A percentile compares a stretch with the other conserved stretches of the same genome.
These are phyloP conservation scores for Uropsilus gracilis DNA, from an alignment of 2,113 vertebrate species.

Conservation along the genomic window DNA sequence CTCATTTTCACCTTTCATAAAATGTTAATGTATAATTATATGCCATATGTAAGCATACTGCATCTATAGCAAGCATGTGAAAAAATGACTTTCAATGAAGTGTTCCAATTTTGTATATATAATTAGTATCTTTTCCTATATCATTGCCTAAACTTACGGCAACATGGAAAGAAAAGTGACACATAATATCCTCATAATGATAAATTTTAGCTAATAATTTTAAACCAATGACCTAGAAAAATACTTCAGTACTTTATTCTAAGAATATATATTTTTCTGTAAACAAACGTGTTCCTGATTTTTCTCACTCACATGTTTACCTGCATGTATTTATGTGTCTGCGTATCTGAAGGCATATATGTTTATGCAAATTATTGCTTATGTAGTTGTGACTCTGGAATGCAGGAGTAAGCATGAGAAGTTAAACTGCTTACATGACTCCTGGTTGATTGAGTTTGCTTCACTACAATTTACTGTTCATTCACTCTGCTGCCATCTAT, in stretches of 20 bases:
- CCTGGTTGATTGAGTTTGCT: not conserved
- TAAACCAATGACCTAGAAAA: not conserved
- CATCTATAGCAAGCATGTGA: not conserved
- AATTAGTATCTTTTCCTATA: constrained; percentile 3
- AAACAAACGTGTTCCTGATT: not conserved
- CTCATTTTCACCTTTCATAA: not conserved
- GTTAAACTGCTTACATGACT: not conserved
- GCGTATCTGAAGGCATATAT: not conserved
- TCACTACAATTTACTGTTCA: not conserved
- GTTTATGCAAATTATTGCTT: not conserved
- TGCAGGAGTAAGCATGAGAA: not conserved
- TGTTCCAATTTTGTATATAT: not conserved
- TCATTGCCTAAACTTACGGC: not conserved
- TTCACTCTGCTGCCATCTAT: not conserved
- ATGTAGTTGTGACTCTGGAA: not conserved
- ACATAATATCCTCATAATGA: not conserved
- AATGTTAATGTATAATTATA: not conserved
- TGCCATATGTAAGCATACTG: not conserved
- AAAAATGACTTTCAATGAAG: not conserved
- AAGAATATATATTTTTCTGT: not conserved
- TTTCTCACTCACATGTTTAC: not conserved
- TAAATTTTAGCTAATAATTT: not conserved
- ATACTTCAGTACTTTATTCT: not conserved
- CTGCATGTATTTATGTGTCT: not conserved
- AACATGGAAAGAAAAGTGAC: not conserved